Evolutionary conservation across 2,797 vertebrate species (phyloP).

Genomic region (Mormyrus proboscirostris): DNA sequence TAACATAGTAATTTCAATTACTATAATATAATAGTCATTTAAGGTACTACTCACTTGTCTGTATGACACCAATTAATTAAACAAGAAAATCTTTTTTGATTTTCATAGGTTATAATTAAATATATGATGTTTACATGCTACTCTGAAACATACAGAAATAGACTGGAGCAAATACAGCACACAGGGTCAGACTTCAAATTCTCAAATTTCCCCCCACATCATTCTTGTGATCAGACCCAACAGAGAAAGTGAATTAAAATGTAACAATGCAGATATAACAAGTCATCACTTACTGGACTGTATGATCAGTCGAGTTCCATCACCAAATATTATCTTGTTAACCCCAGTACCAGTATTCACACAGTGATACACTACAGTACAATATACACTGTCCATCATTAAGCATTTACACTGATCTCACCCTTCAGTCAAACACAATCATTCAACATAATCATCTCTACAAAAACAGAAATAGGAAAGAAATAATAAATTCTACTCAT

Average conservation of each 20-base stretch:
- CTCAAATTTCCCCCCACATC: neutral
- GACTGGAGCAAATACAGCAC: neutral
- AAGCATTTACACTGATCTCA: neutral
- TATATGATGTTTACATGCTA: neutral
- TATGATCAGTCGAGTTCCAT: constrained; percentile 24
- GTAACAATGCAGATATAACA: neutral
- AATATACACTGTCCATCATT: constrained; percentile 24
- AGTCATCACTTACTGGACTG: constrained; percentile 22
- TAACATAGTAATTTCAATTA: neutral
- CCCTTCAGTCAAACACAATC: neutral
- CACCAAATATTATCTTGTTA: constrained; percentile 15
- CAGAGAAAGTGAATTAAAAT: neutral
- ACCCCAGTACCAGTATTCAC: neutral
- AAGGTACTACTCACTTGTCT: neutral
- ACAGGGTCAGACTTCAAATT: neutral
- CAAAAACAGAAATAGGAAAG: neutral
- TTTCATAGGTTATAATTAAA: neutral
- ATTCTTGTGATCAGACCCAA: neutral
- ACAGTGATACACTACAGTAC: neutral
- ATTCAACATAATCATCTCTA: neutral
- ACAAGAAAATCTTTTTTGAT: neutral
- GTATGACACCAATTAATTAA: neutral
- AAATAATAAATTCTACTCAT: neutral
- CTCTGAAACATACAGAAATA: neutral
- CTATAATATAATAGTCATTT: neutral